phyloP scores from a whole-genome alignment of 2,113 vertebrate genomes.

The Morphnarchus princeps region DNA sequence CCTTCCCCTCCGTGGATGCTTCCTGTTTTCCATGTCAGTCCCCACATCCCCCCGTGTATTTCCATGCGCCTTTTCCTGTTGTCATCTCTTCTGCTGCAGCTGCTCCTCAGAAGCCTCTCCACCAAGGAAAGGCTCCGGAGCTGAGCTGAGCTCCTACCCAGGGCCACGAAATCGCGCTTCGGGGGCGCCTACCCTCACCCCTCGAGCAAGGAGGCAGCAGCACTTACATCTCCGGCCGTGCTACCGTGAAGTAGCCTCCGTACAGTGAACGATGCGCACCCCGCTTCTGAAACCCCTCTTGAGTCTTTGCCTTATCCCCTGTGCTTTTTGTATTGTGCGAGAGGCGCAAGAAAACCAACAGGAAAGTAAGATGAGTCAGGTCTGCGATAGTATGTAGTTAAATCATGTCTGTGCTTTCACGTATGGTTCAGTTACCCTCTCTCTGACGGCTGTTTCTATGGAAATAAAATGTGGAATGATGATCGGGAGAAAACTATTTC shows the following conservation, averaged over 20 bases:
- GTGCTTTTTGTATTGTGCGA: neutral
- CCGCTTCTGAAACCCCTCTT: neutral
- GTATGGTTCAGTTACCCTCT: neutral
- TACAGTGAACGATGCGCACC: rapidly evolving
- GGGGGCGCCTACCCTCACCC: rapidly evolving
- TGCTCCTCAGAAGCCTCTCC: neutral
- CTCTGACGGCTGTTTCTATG: neutral
- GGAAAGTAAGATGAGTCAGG: neutral
- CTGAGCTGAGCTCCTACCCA: rapidly evolving
- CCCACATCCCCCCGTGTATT: neutral
- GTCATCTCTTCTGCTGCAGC: constrained; percentile 8
- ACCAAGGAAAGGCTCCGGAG: neutral
- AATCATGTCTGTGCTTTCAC: neutral
- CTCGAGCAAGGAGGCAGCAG: neutral
- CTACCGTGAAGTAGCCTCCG: neutral
- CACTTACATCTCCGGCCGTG: rapidly evolving
- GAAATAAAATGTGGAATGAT: neutral
- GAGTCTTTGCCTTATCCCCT: neutral
- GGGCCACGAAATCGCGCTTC: neutral
- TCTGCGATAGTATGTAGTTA: neutral
- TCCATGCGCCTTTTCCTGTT: constrained; percentile 22
- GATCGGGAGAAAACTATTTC: neutral
- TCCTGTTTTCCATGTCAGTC: constrained; percentile 43
- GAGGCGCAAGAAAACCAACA: neutral
- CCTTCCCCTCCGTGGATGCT: neutral